Evolutionary conservation across 2,113 vertebrate genomes (phyloP), one percentile per base, ranked within the genome.

Genomic region (Bubo blakistoni): DNA sequence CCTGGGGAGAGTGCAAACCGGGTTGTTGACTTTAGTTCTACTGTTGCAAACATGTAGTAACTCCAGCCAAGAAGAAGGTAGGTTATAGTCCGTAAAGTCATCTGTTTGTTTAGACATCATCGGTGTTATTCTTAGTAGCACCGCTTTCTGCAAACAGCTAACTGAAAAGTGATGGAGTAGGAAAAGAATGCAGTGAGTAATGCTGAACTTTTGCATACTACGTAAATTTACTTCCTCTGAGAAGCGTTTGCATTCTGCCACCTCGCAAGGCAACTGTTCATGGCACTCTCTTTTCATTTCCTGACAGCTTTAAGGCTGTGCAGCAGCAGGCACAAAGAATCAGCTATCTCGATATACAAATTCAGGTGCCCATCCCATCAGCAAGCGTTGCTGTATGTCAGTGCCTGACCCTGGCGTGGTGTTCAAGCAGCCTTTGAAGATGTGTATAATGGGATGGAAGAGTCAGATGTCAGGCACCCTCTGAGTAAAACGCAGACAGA

Each of bases 361-460:
- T 32, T 34, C 29, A 7, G 42, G 20, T 10, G 15, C 46, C 25
- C 30, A 16, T 27, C 15, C 42, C 40, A 24, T 26, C n/a, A 30
- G 67, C 32, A 15, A 62, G 40, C 2, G 2, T 10, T 34, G 44
- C 38, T 19, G 18, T 11, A 8, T 16, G 42, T 32, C 49, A 62
- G 67, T 3, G 18, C 17, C 82, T 40, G 58, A 25, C 11, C 40
- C 15, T 26, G 27, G 14, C 13, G 30, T 1, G 5, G 16, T 4
- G 13, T 38, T 62, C 38, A 1, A 16, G 62, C 66, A n/a, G 38
- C 67, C 32, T 54, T 27, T 40, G 42, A 46, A 73, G 7, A n/a
- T 7, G 26, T 5, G 40, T 7, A 18, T 3, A 30, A 40, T 0
- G 0, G 19, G 32, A 80, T 30, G 13, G 27, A 13, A 30, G 55